These are phyloP conservation scores for Piliocolobus tephrosceles DNA, from an alignment of 2,113 vertebrate species.

Conservation along the genomic window DNA sequence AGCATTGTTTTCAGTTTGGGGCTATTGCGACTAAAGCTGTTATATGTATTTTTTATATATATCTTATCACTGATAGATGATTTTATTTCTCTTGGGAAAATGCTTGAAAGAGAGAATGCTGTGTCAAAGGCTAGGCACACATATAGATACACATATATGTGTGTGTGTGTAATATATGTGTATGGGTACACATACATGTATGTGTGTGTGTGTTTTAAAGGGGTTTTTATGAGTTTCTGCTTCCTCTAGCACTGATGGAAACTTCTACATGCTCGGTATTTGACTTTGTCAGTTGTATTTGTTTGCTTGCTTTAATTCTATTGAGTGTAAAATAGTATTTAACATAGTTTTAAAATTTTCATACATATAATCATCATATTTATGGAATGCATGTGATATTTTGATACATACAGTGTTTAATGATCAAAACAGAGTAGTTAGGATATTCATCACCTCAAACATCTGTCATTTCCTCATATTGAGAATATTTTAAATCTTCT, in stretches of 20 bases:
- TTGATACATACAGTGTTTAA: neutral
- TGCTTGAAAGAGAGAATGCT: neutral
- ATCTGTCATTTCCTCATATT: neutral
- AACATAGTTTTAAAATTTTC: neutral
- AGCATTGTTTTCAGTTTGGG: neutral
- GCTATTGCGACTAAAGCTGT: neutral
- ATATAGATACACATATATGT: accelerated
- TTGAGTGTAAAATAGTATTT: neutral
- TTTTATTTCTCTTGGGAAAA: neutral
- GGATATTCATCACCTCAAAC: neutral
- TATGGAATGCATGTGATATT: neutral
- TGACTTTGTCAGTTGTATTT: neutral
- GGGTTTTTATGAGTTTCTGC: neutral
- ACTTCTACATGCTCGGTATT: neutral
- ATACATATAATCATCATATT: neutral
- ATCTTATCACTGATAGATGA: neutral
- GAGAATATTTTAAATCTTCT: neutral
- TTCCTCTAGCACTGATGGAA: neutral
- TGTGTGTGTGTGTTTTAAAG: neutral
- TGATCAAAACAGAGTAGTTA: neutral
- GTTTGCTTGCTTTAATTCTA: neutral
- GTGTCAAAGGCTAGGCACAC: neutral
- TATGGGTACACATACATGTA: no score
- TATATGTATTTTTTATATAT: no score
- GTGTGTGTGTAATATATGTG: no score